A percentile compares a stretch with the other conserved stretches of the same genome.
These are phyloP conservation scores for Morpho helenor DNA, from an alignment of 2,888 invertebrate species.

Conservation along the genomic window DNA sequence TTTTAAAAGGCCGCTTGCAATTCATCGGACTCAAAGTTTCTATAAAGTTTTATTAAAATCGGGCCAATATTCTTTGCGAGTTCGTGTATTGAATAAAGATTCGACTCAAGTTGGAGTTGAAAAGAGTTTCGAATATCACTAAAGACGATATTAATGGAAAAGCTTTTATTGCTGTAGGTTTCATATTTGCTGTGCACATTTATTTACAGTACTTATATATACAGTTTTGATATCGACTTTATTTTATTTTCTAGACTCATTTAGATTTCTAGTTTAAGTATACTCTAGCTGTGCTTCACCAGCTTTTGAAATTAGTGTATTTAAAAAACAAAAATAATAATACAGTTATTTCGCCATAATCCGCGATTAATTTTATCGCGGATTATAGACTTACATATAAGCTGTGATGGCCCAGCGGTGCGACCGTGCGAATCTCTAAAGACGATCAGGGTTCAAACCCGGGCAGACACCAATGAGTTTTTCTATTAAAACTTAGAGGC, in stretches of 20 bases:
- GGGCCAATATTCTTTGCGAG: slow-evolving; percentile 21
- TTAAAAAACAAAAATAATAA: too few relatives aligned
- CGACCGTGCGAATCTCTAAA: too few relatives aligned
- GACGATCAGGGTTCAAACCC: neutral
- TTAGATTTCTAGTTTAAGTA: too few relatives aligned
- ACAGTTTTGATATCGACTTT: too few relatives aligned
- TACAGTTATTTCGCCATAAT: too few relatives aligned
- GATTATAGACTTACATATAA: too few relatives aligned
- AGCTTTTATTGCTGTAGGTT: too few relatives aligned
- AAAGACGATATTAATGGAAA: neutral
- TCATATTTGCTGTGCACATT: neutral
- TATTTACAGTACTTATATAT: neutral
- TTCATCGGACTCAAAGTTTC: slow-evolving; percentile 16
- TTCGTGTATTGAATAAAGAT: slow-evolving; percentile 18
- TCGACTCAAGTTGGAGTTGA: neutral
- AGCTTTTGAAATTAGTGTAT: neutral
- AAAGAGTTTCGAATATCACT: neutral
- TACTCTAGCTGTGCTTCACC: too few relatives aligned
- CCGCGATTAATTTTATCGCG: too few relatives aligned
- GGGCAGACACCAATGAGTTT: neutral
- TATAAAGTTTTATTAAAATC: slow-evolving; percentile 26
- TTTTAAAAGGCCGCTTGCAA: slow-evolving; percentile 13
- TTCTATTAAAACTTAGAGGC: neutral
- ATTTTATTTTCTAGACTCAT: too few relatives aligned
- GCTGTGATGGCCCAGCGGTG: too few relatives aligned